Evolutionary conservation across 2,797 vertebrate genomes (phyloP), one percentile per base, ranked within the genome.

Genomic region (Gymnothorax javanicus): DNA sequence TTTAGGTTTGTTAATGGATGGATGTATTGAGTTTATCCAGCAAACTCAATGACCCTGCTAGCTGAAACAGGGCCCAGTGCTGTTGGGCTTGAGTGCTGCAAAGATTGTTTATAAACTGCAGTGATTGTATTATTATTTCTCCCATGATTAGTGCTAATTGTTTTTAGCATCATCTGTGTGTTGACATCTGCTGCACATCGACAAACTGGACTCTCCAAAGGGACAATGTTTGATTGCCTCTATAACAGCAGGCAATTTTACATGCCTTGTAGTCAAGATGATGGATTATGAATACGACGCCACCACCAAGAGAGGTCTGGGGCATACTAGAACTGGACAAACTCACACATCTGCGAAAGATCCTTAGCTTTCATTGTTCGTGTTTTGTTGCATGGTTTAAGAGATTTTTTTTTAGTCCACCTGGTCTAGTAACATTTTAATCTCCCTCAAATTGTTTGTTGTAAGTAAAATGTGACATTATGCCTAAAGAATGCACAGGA

Each of bases 221-320:
- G 12, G 43, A 77, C 27, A 4, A 7, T 20, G 15, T 25, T 57
- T 57, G 52, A 56, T 82, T 23, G 33, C 33, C 2, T 20, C 54
- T 2, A 43, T 43, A 43, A 43, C 33, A 43, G 2, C 33, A 43
- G 33, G 33, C 2, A 43, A 43, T 43, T 1, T 43, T 43, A 43
- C 33, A 94, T 93, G 92, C 92, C 96, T 96, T 94, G 95, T 95
- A 94, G 95, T 96, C 95, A 98, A 97, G 92, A 99, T 99, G 99
- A 98, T 98, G 0, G 99, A 99, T 96, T 99, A 98, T 0, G 99
- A 99, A 93, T 99, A 99, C 90, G 99, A 99, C 95, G 99, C 98
- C 90, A 99, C 98, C 59, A 99, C 98, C 57, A 99, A 99, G 94
- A 99, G 99, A 98, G 98, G 98, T 99, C 90, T 87, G 91, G 33